Base-by-base conservation (phyloP, 2,888 invertebrate genomes). In the Amphipoea lucens region DNA sequence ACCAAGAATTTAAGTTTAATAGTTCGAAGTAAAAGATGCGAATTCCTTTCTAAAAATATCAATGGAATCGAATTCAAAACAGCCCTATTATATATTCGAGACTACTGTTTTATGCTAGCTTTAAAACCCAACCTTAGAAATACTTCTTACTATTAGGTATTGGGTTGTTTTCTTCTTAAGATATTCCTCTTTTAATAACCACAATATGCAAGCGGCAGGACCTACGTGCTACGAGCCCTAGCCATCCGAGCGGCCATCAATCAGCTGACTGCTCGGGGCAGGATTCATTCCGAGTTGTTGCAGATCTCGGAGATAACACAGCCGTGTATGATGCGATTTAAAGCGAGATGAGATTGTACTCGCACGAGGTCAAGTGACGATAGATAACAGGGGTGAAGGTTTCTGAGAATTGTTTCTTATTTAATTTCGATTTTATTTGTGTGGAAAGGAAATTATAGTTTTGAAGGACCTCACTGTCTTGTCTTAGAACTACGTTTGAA, bases 261-360 rank as follows among this genome's bases (percentile, higher is more conserved):
- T 93, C 94, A 94, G 90, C 76, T 83, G 84, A 85, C 85, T 88
- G 93, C 93, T 90, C 91, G 91, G 78, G 90, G 88, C 88, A 88
- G 90, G 92, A 93, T 91, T 90, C 90, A 87, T 89, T 86, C 84
- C 91, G 89, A 86, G 86, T 89, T 89, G 90, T 89, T 86, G 85
- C 88, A 89, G 90, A 91, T 90, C 90, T 83, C 63, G 76, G 79
- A 85, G 92, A 92, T 92, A 92, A 91, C 90, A 89, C 89, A 65
- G 45, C 90, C 91, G 91, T 93, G 90, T 91, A 91, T 90, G 92
- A 92, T 93, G 90, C 92, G 92, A 91, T 91, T 91, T 91, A 90
- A 90, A 90, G 85, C 89, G 87, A 89, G 80, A 75, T 77, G 87
- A 84, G 90, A 91, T 91, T 90, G 91, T 87, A 86, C 45, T 74